Evolutionary conservation across 2,113 vertebrate genomes (phyloP).

Genomic region (Vidua chalybeata): DNA sequence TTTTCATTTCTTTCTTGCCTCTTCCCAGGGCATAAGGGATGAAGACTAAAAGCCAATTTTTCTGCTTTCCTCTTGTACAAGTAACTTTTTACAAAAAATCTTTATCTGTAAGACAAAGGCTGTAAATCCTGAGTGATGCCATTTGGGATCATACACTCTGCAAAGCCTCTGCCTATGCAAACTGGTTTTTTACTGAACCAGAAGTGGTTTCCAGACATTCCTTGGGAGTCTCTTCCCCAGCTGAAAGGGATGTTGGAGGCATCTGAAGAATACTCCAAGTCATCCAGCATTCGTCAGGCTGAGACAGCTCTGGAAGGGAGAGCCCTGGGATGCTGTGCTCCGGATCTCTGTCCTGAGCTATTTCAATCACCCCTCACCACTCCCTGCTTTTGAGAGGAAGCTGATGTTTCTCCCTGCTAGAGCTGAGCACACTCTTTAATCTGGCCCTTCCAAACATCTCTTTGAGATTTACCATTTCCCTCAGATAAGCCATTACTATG

Average conservation of each 20-base stretch:
- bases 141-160: not conserved
- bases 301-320: not conserved
- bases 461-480: not conserved
- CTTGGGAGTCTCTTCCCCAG: not conserved
- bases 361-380: not conserved
- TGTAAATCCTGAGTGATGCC: not conserved
- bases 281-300: not conserved
- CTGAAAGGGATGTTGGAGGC: not conserved
- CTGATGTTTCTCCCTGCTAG: not conserved
- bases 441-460: not conserved
- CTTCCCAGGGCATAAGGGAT: not conserved
- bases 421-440: not conserved
- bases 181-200: not conserved
- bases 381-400: not conserved
- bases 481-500: not conserved
- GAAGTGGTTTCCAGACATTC: not conserved
- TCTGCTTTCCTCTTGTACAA: not conserved
- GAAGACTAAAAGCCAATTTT: not conserved
- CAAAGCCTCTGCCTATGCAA: not conserved
- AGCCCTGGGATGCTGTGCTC: not conserved
- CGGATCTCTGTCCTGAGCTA: not conserved
- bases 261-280: not conserved
- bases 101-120: not conserved
- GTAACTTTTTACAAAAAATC: not conserved
- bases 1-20: not conserved